Base-by-base conservation (phyloP, 2,113 vertebrate species). In the Procapra przewalskii region DNA sequence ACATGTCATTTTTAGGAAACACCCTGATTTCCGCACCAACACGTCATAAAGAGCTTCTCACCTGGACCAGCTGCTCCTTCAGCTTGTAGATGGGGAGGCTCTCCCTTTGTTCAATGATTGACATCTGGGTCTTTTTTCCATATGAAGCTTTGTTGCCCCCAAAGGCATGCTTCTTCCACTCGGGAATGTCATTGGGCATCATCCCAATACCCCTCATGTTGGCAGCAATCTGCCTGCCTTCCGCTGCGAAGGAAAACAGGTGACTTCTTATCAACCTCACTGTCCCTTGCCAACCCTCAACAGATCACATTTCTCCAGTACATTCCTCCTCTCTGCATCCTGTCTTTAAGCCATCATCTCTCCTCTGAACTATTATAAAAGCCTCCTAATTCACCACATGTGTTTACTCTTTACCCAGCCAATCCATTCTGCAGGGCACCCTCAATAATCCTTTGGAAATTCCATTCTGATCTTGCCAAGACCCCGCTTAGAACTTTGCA, bases 201-300 rank as follows among this genome's bases (percentile, higher is more conserved):
- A 99, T 99, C 89, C 99, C 99, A 94, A 99, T 99, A n/a, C 99
- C 99, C 84, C 99, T 98, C 99, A 99, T 99, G 98, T 99, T 99
- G 93, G 99, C 99, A 23, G 99, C 99, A 75, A 99, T 99, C 99
- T 99, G 99, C 94, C 99, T 99, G 40, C 99, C 99, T 67, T 99
- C 99, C 90, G 97, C 99, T 99, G 97, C 9, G 57, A 88, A 95
- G 96, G 92, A 50, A 86, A 93, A 91, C 27, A 55, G 54, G 33
- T 2, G 11, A 45, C 31, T 96, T 50, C 88, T 64, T 29, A 36
- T 6, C 55, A 62, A 82, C 48, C 55, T 64, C 31, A 11, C 48
- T 36, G 33, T 31, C 21, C 19, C 17, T 16, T 52, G 27, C 36
- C n/a, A 29, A 57, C 7, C 16, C 33, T 79, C 81, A 60, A 80